A percentile compares a stretch with the other conserved stretches of the same genome.
These are phyloP conservation scores for Sus scrofa DNA, from an alignment of 2,113 vertebrate species.

Conservation along the genomic window DNA sequence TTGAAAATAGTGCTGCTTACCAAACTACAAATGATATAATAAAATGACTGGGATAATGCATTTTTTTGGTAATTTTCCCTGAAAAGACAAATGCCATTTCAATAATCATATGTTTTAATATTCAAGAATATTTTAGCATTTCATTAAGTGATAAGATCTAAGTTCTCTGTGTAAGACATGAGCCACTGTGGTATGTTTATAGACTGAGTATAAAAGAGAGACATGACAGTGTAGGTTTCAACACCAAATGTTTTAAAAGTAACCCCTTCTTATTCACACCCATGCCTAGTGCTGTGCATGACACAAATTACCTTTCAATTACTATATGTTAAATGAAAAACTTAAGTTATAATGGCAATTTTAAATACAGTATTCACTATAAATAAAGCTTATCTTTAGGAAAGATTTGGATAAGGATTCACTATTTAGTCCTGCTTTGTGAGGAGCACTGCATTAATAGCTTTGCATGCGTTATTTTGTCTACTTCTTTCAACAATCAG, in stretches of 20 bases:
- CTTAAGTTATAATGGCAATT: background rate
- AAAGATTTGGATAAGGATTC: background rate
- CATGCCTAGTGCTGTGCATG: background rate
- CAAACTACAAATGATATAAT: background rate
- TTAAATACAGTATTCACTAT: slow-evolving; percentile 20
- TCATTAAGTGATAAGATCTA: background rate
- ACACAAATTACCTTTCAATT: background rate
- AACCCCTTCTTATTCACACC: background rate
- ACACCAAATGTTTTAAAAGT: background rate
- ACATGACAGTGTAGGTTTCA: background rate
- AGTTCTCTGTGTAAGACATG: background rate
- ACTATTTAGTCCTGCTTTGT: background rate
- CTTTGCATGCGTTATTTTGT: background rate
- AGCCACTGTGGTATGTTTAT: background rate
- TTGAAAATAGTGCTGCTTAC: slow-evolving; percentile 3
- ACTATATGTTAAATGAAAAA: background rate
- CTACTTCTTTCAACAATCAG: background rate
- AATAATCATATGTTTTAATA: background rate
- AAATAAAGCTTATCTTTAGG: background rate
- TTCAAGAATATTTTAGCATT: background rate
- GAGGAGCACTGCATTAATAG: background rate
- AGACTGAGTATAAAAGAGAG: background rate
- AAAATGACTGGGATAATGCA: background rate
- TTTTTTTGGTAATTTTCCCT: slow-evolving; percentile 10
- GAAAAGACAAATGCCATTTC: background rate